Evolutionary conservation across 1,140 invertebrate genomes (phyloP).

Genomic region (Psix sp.): DNA sequence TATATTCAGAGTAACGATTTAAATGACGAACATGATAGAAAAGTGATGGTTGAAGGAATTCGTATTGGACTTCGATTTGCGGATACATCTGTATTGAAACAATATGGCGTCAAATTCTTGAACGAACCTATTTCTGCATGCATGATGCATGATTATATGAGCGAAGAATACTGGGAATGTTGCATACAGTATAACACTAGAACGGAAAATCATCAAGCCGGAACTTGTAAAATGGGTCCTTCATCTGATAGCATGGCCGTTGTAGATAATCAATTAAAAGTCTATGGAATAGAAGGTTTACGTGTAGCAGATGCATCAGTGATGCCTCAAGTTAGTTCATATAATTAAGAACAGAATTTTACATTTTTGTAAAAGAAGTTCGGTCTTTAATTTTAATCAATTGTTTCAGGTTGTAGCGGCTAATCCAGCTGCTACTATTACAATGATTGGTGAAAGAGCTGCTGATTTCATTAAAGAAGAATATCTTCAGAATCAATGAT

Average conservation of each 20-base stretch:
- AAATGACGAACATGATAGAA: constrained; percentile 68
- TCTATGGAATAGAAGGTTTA: constrained; percentile 81
- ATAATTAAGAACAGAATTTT: no score
- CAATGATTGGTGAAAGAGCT: constrained; percentile 80
- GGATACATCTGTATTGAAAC: constrained; percentile 60
- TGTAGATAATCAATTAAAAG: constrained; percentile 74
- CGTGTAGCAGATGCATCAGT: constrained; percentile 87
- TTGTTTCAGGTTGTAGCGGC: constrained; percentile 70
- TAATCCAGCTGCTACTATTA: constrained; percentile 74
- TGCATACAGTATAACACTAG: constrained; percentile 71
- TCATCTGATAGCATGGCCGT: constrained; percentile 71
- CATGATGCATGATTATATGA: constrained; percentile 46
- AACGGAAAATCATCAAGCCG: constrained; percentile 79
- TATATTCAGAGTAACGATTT: constrained; percentile 81
- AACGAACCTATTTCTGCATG: constrained; percentile 51
- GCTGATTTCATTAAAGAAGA: constrained; percentile 77
- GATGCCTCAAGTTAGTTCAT: constrained; percentile 75
- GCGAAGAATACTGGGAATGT: constrained; percentile 80
- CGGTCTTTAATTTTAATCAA: not conserved
- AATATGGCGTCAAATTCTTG: constrained; percentile 56
- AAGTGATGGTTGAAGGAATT: constrained; percentile 73
- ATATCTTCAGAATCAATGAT: no score
- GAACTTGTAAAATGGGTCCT: constrained; percentile 80
- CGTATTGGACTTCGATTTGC: constrained; percentile 61
- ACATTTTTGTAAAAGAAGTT: no score